Base-by-base conservation (phyloP, 2,888 invertebrate species). In the Drosophila helvetica region DNA sequence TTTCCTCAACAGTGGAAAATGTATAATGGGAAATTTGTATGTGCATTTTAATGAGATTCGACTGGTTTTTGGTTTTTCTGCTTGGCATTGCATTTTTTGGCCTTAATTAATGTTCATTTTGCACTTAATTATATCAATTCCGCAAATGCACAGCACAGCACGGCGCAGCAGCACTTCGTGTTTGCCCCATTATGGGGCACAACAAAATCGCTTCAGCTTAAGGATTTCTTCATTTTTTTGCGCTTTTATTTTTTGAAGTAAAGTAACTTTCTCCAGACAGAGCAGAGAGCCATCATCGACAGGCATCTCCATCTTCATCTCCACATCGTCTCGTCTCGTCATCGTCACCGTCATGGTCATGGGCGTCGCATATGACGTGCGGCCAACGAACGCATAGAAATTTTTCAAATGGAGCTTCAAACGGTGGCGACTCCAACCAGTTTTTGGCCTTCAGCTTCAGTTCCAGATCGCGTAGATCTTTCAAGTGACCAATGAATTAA, bases 371-470 rank as follows among this genome's bases (percentile, higher is more conserved):
- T 74, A 81, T 85, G 85, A 85, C 85, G 88, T 84, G 86, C 88
- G 88, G 85, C 79, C 84, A 85, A 85, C 78, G 89, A 85, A 86
- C 85, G 85, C 88, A 73, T 77, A 75, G 88, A 83, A 86, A 85
- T 85, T 81, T 80, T 64, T 65, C 59, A 60, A 66, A 68, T 77
- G 73, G 67, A 25, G 33, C 72, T 77, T 47, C 68, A 68, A 75
- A 53, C 52, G 56, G 67, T 38, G 38, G 38, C 38, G 15, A 38
- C n/a, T 38, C 15, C 73, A 86, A 88, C 88, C 86, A 78, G 84
- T 88, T 83, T 83, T 50, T 50, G 51, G 43, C 38, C 33, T 22
- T 25, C 51, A 51, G 30, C 55, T 59, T 52, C 50, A 22, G 33
- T n/a, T 25, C 77, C 63, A 30, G 45, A 38, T 9, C 22, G 47